These are phyloP conservation scores for Teleogryllus oceanicus DNA, from an alignment of 2,888 invertebrate genomes.

Conservation along the genomic window DNA sequence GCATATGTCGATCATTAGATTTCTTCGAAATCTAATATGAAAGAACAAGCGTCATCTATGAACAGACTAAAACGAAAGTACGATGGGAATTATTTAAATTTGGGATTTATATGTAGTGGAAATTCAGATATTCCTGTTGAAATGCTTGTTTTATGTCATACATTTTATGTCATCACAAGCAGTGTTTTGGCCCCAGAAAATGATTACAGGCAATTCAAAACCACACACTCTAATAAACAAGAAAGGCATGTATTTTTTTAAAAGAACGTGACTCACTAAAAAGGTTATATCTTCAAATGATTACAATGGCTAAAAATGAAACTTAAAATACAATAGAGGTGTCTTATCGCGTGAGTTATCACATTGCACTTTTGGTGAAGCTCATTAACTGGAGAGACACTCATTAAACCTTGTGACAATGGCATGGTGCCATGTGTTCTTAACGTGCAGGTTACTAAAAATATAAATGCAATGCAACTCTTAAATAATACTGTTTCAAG, in stretches of 20 bases:
- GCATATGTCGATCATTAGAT: neutral
- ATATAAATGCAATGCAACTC: neutral
- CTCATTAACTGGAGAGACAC: neutral
- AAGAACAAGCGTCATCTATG: constrained; percentile 18
- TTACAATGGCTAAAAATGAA: neutral
- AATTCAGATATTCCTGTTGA: neutral
- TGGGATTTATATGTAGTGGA: constrained; percentile 1
- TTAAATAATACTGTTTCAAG: neutral
- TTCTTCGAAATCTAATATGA: neutral
- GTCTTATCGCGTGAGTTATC: neutral
- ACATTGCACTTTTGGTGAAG: neutral
- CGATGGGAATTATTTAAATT: neutral
- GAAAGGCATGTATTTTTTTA: constrained; percentile 19
- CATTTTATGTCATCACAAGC: neutral
- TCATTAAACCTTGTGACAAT: neutral
- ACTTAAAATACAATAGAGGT: neutral
- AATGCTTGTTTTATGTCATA: constrained; percentile 5
- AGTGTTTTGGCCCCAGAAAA: neutral
- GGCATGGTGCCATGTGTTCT: neutral
- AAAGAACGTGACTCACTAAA: neutral
- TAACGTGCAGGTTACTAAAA: neutral
- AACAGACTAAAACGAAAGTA: neutral
- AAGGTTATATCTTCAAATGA: neutral
- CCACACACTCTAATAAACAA: neutral
- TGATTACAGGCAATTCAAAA: neutral